These are phyloP conservation scores for Euplexia lucipara DNA, from an alignment of 2,888 invertebrate genomes.

Conservation along the genomic window DNA sequence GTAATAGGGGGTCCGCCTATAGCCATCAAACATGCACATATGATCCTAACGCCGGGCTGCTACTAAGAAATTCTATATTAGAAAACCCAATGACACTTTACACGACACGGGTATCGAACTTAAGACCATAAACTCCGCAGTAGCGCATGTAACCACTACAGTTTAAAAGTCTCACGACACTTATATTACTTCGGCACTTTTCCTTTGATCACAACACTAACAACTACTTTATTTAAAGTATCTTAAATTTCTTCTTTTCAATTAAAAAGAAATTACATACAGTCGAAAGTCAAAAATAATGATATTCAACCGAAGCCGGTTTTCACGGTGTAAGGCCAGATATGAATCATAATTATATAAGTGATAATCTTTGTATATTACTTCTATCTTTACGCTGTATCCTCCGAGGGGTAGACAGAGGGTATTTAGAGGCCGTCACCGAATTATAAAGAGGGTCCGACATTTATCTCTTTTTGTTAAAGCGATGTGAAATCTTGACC, in stretches of 20 bases:
- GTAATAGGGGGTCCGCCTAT: too few species aligned
- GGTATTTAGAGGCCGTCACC: slow-evolving; percentile 35
- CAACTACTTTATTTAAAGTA: not conserved
- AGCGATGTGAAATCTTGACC: slow-evolving; percentile 8
- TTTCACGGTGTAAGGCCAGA: slow-evolving; percentile 62
- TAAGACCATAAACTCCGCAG: not conserved
- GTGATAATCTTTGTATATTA: slow-evolving; percentile 64
- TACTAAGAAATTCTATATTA: too few species aligned
- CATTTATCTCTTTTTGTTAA: slow-evolving; percentile 14
- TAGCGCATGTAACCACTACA: not conserved
- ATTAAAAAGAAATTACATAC: slow-evolving; percentile 35
- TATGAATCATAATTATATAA: slow-evolving; percentile 68
- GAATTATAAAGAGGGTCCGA: slow-evolving; percentile 47
- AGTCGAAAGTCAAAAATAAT: slow-evolving; percentile 58
- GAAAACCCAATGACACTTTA: too few species aligned
- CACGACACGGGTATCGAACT: too few species aligned
- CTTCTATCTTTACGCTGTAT: slow-evolving; percentile 41
- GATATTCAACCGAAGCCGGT: slow-evolving; percentile 57
- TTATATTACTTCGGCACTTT: not conserved
- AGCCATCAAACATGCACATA: too few species aligned
- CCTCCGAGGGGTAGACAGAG: slow-evolving; percentile 39
- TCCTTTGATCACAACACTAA: slow-evolving; percentile 3
- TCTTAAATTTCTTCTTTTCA: slow-evolving; percentile 19
- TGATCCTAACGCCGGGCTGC: too few species aligned
- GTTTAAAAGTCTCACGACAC: not conserved